Conservation (phyloP, 1,140 invertebrate genomes). For the Bicyclus anynana region DNA sequence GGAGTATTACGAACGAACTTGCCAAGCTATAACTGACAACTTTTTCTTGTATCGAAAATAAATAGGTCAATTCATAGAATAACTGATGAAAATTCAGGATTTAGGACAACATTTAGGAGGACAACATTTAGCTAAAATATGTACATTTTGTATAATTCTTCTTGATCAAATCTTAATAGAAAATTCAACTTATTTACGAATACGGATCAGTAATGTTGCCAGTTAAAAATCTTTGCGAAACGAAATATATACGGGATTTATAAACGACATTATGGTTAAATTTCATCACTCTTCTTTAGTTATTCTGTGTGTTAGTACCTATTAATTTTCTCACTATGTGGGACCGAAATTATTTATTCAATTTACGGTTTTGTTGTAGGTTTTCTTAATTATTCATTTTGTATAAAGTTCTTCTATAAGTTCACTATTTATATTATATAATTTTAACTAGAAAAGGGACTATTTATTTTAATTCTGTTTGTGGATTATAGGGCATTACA, state of each 20-base stretch:
- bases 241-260: too few species aligned
- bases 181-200: too few species aligned
- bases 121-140: too few species aligned
- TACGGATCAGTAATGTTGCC: too few species aligned
- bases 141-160: too few species aligned
- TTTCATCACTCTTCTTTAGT: not conserved
- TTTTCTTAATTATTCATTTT: conserved; percentile 46
- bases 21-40: too few species aligned
- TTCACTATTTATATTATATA: conserved; percentile 68
- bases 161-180: too few species aligned
- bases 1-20: too few species aligned
- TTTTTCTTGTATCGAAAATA: conserved; percentile 12
- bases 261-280: too few species aligned
- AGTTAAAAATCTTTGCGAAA: too few species aligned
- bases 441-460: conserved; percentile 61
- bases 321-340: conserved; percentile 31
- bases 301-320: conserved; percentile 14
- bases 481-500: conserved; percentile 54
- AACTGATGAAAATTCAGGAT: not conserved
- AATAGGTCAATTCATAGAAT: not conserved
- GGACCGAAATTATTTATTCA: conserved; percentile 45
- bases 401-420: conserved; percentile 66
- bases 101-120: too few species aligned
- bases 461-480: conserved; percentile 66
- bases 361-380: conserved; percentile 36